These are phyloP conservation scores for Simalia tracyae DNA, from an alignment of 2,797 vertebrate species.

Conservation along the genomic window DNA sequence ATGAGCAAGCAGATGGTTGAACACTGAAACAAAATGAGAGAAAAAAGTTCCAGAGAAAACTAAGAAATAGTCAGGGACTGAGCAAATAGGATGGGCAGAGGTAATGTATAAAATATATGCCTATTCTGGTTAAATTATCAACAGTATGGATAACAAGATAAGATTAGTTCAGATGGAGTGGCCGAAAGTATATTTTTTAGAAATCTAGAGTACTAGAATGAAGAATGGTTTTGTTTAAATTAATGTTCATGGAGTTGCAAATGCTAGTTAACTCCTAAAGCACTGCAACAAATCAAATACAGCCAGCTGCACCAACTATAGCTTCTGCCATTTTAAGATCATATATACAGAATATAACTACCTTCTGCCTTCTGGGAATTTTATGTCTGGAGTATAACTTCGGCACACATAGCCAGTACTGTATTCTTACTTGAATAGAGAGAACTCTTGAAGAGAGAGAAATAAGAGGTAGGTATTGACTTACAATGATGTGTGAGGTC, in stretches of 20 bases:
- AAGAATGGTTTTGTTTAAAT: neutral
- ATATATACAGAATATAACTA: neutral
- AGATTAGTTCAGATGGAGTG: neutral
- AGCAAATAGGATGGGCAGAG: conserved; percentile 29
- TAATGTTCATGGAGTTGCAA: neutral
- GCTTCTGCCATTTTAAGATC: neutral
- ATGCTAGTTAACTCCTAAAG: accelerated
- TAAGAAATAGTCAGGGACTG: conserved; percentile 35
- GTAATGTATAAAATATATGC: conserved; percentile 30
- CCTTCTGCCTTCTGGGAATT: neutral
- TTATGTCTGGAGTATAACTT: neutral
- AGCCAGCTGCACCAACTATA: neutral
- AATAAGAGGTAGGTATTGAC: neutral
- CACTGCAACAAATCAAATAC: neutral
- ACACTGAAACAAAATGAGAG: conserved; percentile 37
- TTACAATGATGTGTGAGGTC: neutral
- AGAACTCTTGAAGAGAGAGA: neutral
- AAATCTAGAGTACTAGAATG: neutral
- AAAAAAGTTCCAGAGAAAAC: conserved; percentile 40
- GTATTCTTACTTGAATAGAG: neutral
- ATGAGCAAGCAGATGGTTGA: conserved; percentile 7
- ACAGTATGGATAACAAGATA: neutral
- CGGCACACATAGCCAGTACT: neutral
- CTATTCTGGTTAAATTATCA: conserved; percentile 31
- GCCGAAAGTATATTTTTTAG: neutral